Evolutionary conservation across 1,140 invertebrate species (phyloP).

Genomic region (Trissolcus basalis): DNA sequence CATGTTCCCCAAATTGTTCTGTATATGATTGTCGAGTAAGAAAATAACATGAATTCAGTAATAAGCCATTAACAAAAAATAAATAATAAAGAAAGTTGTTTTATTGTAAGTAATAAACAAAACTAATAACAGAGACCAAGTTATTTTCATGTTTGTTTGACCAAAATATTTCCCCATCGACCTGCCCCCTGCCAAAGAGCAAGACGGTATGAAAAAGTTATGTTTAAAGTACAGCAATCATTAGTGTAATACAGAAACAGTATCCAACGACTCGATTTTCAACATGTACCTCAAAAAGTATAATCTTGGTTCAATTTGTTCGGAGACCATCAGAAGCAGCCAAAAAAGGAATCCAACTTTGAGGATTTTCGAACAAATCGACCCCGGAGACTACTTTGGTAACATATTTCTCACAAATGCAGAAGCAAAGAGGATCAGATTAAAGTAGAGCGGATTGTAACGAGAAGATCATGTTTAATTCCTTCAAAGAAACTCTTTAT

Average conservation of each 20-base stretch:
- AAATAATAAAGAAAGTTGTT: background rate
- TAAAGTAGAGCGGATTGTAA: constrained; percentile 53
- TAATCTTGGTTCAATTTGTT: constrained; percentile 15
- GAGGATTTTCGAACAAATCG: constrained; percentile 1
- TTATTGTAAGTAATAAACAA: too few relatives aligned
- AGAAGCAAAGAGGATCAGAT: constrained; percentile 62
- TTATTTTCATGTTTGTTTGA: too few relatives aligned
- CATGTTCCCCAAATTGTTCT: constrained; percentile 35
- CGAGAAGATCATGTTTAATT: constrained; percentile 29
- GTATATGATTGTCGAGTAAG: constrained; percentile 25
- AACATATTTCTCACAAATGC: constrained; percentile 29
- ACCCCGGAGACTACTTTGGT: background rate
- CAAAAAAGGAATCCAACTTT: background rate
- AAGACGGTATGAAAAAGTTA: constrained; percentile 28
- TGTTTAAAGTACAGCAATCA: constrained; percentile 23
- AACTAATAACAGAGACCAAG: too few relatives aligned
- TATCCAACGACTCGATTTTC: constrained; percentile 12
- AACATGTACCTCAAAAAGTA: background rate
- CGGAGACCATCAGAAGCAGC: background rate
- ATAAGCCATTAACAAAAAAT: too few relatives aligned
- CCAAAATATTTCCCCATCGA: background rate
- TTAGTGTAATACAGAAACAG: constrained; percentile 29
- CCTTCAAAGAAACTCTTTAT: too few relatives aligned
- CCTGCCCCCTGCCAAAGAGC: constrained; percentile 11
- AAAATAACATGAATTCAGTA: too few relatives aligned